Base-by-base conservation (phyloP, 2,888 invertebrate species). In the Catocala sponsa region DNA sequence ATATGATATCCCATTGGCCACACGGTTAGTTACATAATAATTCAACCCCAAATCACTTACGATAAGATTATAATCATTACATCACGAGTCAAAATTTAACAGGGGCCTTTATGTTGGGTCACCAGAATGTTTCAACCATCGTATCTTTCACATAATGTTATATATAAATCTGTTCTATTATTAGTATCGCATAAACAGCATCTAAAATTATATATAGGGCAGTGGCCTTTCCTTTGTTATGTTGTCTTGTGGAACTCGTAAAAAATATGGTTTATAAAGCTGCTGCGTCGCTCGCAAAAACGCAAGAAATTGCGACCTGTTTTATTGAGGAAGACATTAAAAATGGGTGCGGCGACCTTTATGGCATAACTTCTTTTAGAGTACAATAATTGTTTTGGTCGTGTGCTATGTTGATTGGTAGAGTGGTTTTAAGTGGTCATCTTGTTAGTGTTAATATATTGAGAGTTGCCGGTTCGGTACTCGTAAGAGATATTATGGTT, bases 261-360 rank as follows among this genome's bases (percentile, higher is more conserved):
- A 53, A 67, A 72, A 55, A 71, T 74, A 71, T 70, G 62, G 44
- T 25, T 54, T 15, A 51, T 58, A 61, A 59, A 63, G 43, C 47
- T 58, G 32, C 51, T 43, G 15, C 25, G 25, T 25, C 25, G 15
- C 32, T 50, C 33, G 47, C 41, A 38, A 12, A 41, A n/a, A 43
- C 51, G 13, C 60, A 33, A 41, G 54, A 62, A 58, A 32, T 48
- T 42, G 35, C n/a, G 41, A 59, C 57, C 46, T 53, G 44, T 58
- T 62, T 67, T 72, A 72, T 72, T 55, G 71, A 63, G 55, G 57
- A 72, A 67, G 52, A 67, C 64, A 74, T 66, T 74, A 72, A 71
- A 53, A 49, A 61, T 66, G 46, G 67, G 59, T 67, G 42, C 56
- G n/a, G 9, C 12, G 12, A 50, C 13, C 35, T 50, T 50, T 51